Base-by-base conservation (phyloP, 2,113 vertebrate species). In the Crypturellus undulatus region DNA sequence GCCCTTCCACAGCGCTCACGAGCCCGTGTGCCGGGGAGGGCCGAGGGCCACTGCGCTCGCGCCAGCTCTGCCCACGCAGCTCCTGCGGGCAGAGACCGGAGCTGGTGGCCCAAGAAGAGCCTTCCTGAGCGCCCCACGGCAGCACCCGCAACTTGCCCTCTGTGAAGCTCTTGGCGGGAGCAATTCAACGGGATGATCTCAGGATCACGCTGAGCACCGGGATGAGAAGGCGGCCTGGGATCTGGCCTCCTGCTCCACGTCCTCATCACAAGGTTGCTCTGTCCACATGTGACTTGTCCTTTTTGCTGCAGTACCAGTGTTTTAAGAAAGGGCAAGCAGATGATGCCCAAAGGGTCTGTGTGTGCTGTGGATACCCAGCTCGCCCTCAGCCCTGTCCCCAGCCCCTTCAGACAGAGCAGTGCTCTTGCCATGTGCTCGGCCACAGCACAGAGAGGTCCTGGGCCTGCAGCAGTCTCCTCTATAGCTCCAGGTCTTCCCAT, bases 121-220 rank as follows among this genome's bases (percentile, higher is more conserved):
- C 22, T 24, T 2, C 12, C 1, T 7, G 58, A 21, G 19, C 26
- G 16, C 15, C 68, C 14, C 40, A 13, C 19, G 45, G 58, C 32
- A 12, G 80, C 15, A 6, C 65, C 36, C n/a, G 62, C 24, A 60
- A 9, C 8, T 26, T 15, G 68, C 12, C 34, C 42, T 2, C 6
- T 0, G 1, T 0, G 0, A 42, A 52, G 34, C 51, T 62, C 32
- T 43, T 28, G 1, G 0, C n/a, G 51, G 77, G 21, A 24, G 25
- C n/a, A 0, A 1, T 9, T 75, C 52, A 56, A 76, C 51, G 26
- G 32, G 24, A 85, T 8, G 28, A 52, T 49, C 34, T 62, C 69
- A 2, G 34, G 10, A 18, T 38, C 1, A 2, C 15, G 12, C 38
- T 4, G 2, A 6, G 8, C 12, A 1, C 4, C 0, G 0, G n/a